These are phyloP conservation scores for Peromyscus maniculatus DNA, from an alignment of 2,113 vertebrate species.

Conservation along the genomic window DNA sequence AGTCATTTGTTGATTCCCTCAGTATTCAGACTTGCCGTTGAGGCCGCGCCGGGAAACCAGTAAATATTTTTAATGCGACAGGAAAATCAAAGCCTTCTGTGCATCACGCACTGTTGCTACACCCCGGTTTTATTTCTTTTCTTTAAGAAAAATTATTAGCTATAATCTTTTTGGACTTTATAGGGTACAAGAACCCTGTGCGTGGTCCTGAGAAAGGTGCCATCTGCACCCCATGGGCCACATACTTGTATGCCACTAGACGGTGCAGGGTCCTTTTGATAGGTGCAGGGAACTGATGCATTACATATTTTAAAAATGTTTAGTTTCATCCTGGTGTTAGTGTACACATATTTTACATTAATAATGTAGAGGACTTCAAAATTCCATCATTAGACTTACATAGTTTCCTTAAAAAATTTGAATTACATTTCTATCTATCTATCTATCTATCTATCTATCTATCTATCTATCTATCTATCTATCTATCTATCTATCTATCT, in stretches of 20 bases:
- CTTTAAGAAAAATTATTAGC: slow-evolving; percentile 18
- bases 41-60: slow-evolving; percentile 53
- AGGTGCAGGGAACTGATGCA: background rate
- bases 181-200: background rate
- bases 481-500: too few species aligned
- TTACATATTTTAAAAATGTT: background rate
- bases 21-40: slow-evolving; percentile 24
- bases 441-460: too few species aligned
- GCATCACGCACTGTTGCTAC: slow-evolving; percentile 42
- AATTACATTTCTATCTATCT: background rate
- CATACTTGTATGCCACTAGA: background rate
- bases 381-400: background rate
- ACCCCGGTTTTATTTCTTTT: slow-evolving; percentile 32
- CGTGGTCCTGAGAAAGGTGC: background rate
- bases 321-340: background rate
- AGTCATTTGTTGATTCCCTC: slow-evolving; percentile 66
- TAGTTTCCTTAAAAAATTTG: background rate
- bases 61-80: slow-evolving; percentile 78
- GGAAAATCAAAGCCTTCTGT: slow-evolving; percentile 69
- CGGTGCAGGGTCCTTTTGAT: background rate
- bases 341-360: background rate
- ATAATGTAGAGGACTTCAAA: background rate
- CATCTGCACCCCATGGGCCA: background rate
- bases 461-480: too few species aligned
- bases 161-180: slow-evolving; percentile 37